Evolutionary conservation across 2,797 vertebrate genomes (phyloP), one percentile per base, ranked within the genome.

Genomic region (Oryzias sinensis): DNA sequence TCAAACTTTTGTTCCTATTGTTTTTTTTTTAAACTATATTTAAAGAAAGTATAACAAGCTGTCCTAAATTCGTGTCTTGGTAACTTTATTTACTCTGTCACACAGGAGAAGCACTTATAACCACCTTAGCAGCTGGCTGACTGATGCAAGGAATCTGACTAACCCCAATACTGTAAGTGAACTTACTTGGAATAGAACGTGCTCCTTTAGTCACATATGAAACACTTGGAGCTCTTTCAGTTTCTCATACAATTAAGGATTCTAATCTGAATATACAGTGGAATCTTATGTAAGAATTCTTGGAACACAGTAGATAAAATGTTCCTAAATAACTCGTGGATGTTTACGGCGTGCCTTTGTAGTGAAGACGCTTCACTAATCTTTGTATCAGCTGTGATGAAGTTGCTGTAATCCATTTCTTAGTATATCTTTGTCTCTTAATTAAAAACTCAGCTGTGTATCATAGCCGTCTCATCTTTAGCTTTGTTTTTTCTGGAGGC

Each of bases 111-210:
- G 97, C 93, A 99, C 97, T 0, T 99, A 99, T 89, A 99, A 99
- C 89, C 97, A 99, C 77, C 93, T 98, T 85, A 99, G 97, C 93
- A 99, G 97, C 91, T 99, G 97, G 97, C 87, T 99, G 92, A 99
- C 97, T 62, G 97, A 99, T 49, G 97, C 97, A 76, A 93, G 97
- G 86, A 99, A 99, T 85, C 97, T 99, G 88, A 99, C 97, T 91
- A 99, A 98, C 88, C 97, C 97, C 83, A 99, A 99, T 84, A 99
- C 97, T 81, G 97, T 99, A 89, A 96, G 95, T 93, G 77, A 49
- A 48, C 33, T 9, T 37, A 3, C 33, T 2, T 37, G 11, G 11
- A 37, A 3, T 37, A 37, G 33, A 37, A 37, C 33, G 13, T 11
- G 9, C 11, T 37, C 33, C 9, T 37, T 37, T 37, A 37, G 33